A percentile compares a stretch with the other conserved stretches of the same genome.
Evolutionary conservation across 1,140 invertebrate genomes (phyloP).

Genomic region (Hyles vespertilio): DNA sequence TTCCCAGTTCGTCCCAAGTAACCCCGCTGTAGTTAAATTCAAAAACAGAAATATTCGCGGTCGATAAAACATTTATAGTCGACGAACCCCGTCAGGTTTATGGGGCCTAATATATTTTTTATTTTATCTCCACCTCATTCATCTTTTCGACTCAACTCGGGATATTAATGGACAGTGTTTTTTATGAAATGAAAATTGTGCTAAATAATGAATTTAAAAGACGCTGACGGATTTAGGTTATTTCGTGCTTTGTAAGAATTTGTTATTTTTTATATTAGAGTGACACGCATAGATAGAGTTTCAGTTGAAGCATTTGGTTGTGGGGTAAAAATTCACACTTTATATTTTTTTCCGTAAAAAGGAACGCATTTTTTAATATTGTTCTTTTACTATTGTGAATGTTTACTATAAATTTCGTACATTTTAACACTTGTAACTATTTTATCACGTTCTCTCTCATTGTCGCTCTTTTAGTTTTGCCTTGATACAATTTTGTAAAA

Average conservation of each 20-base stretch:
- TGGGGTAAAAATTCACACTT: too few species aligned
- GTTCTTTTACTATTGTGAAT: too few species aligned
- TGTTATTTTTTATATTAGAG: neutral
- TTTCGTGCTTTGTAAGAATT: neutral
- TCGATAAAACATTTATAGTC: constrained; percentile 28
- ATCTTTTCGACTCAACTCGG: constrained; percentile 19
- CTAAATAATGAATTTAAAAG: constrained; percentile 6
- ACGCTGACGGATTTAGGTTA: constrained; percentile 3
- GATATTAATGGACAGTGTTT: constrained; percentile 14
- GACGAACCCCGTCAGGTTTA: constrained; percentile 19
- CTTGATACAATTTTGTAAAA: too few species aligned
- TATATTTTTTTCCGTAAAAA: too few species aligned
- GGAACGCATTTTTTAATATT: too few species aligned
- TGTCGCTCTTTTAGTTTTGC: too few species aligned
- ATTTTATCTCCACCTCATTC: constrained; percentile 26
- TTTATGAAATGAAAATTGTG: constrained; percentile 9
- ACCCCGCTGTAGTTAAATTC: neutral
- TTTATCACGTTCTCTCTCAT: too few species aligned
- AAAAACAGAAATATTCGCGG: constrained; percentile 9
- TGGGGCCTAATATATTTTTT: constrained; percentile 30
- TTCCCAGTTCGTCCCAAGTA: too few species aligned
- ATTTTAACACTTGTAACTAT: too few species aligned
- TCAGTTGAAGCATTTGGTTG: too few species aligned
- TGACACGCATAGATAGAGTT: neutral
- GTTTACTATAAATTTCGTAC: too few species aligned